Evolutionary conservation across 2,888 invertebrate species (phyloP).

Genomic region (Aleiodes alternator): DNA sequence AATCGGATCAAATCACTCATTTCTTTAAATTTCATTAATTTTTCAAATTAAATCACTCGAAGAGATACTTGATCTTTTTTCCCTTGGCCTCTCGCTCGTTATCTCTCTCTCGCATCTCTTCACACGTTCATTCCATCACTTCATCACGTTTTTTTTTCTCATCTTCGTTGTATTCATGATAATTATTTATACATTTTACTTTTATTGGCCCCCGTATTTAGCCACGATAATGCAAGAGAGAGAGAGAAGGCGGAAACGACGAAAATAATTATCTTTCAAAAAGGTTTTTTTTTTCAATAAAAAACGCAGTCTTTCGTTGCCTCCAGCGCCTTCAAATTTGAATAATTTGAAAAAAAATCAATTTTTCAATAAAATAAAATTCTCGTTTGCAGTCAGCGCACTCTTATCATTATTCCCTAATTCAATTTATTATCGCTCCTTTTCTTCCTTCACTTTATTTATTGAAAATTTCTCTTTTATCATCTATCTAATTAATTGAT

Average conservation of each 20-base stretch:
- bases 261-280: slow-evolving; percentile 51
- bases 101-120: slow-evolving; percentile 48
- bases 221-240: slow-evolving; percentile 64
- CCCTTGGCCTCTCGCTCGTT: slow-evolving; percentile 49
- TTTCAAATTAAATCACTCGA: slow-evolving; percentile 1
- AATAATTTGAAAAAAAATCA: slow-evolving; percentile 52
- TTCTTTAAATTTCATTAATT: slow-evolving; percentile 3
- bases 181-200: slow-evolving; percentile 43
- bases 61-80: slow-evolving; percentile 40
- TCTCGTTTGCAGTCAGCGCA: slow-evolving; percentile 44
- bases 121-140: slow-evolving; percentile 36
- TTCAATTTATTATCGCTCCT: background rate
- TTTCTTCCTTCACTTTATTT: background rate
- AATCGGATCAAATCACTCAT: background rate
- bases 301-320: slow-evolving; percentile 44
- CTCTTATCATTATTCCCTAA: slow-evolving; percentile 29
- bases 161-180: slow-evolving; percentile 2
- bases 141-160: slow-evolving; percentile 25
- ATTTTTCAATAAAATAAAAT: background rate
- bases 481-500: slow-evolving; percentile 41
- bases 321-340: slow-evolving; percentile 56
- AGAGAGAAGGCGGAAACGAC: slow-evolving; percentile 70
- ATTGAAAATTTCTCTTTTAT: slow-evolving; percentile 24
- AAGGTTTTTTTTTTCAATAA: slow-evolving; percentile 50
- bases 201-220: slow-evolving; percentile 32